phyloP scores from a whole-genome alignment of 2,888 invertebrate genomes.

The Subacronicta megacephala region DNA sequence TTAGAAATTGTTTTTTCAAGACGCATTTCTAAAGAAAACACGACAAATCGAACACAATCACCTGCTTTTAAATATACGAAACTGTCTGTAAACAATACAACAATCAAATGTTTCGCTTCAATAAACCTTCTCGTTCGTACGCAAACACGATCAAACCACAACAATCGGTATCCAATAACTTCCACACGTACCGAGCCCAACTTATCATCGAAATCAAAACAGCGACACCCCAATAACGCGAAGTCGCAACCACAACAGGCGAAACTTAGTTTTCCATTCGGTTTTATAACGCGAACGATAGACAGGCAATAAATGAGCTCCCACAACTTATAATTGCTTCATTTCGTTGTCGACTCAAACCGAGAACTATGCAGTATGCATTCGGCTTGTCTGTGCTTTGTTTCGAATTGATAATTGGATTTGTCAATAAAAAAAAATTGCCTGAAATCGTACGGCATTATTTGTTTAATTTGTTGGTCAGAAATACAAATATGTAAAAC shows the following conservation, averaged over 20 bases:
- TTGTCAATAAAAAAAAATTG: slow-evolving; percentile 50
- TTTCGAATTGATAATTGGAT: slow-evolving; percentile 60
- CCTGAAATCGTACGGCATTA: slow-evolving; percentile 23
- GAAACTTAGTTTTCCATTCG: slow-evolving; percentile 81
- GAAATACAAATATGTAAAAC: not conserved
- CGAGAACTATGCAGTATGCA: slow-evolving; percentile 72
- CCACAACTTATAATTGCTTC: slow-evolving; percentile 88
- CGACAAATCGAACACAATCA: not conserved
- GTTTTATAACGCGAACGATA: slow-evolving; percentile 85
- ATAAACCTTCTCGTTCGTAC: slow-evolving; percentile 16
- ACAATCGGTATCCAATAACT: slow-evolving; percentile 57
- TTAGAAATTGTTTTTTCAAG: not conserved
- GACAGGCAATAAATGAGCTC: slow-evolving; percentile 87
- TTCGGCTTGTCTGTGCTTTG: slow-evolving; percentile 68
- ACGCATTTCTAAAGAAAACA: not conserved
- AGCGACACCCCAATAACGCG: slow-evolving; percentile 66
- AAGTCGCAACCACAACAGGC: slow-evolving; percentile 74
- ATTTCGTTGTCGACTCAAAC: slow-evolving; percentile 76
- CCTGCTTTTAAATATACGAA: not conserved
- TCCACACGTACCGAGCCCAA: slow-evolving; percentile 42
- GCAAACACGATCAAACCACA: slow-evolving; percentile 38
- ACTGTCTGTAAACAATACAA: slow-evolving; percentile 15
- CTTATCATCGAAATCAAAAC: slow-evolving; percentile 60
- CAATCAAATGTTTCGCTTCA: slow-evolving; percentile 28
- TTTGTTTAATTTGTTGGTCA: not conserved